A percentile compares a stretch with the other conserved stretches of the same genome.
phyloP scores from a whole-genome alignment of 2,113 vertebrate species.

The Oreocharis arfaki region DNA sequence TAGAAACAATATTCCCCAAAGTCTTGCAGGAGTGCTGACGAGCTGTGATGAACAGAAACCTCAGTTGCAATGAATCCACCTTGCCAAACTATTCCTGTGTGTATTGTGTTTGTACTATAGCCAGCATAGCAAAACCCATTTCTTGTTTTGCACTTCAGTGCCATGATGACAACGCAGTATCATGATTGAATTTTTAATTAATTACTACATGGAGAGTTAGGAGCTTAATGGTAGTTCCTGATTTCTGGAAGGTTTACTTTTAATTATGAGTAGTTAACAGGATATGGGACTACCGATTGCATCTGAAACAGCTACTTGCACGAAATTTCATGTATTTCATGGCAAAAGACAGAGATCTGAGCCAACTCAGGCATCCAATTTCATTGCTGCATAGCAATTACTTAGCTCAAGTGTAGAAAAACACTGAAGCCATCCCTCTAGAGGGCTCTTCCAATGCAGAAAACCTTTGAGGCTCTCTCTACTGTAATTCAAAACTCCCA shows the following conservation, averaged over 20 bases:
- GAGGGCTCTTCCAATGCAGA: background rate
- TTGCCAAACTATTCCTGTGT: background rate
- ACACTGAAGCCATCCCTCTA: background rate
- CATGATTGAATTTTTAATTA: background rate
- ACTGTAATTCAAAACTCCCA: background rate
- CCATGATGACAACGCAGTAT: background rate
- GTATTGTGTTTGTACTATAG: background rate
- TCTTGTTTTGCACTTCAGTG: background rate
- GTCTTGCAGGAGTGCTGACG: background rate
- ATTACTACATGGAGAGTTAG: background rate
- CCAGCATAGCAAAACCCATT: background rate
- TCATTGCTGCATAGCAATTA: background rate
- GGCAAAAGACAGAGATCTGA: background rate
- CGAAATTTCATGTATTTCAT: background rate
- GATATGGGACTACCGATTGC: background rate
- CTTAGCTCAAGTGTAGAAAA: slow-evolving; percentile 9
- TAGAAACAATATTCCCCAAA: background rate
- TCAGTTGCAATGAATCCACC: background rate
- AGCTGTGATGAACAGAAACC: background rate
- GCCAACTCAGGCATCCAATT: background rate
- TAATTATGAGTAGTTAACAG: background rate
- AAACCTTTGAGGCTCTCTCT: background rate
- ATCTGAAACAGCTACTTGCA: background rate
- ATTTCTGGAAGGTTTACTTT: background rate
- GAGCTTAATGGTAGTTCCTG: background rate